phyloP scores from a whole-genome alignment of 2,113 vertebrate species.

The Actenoides lindsayi region DNA sequence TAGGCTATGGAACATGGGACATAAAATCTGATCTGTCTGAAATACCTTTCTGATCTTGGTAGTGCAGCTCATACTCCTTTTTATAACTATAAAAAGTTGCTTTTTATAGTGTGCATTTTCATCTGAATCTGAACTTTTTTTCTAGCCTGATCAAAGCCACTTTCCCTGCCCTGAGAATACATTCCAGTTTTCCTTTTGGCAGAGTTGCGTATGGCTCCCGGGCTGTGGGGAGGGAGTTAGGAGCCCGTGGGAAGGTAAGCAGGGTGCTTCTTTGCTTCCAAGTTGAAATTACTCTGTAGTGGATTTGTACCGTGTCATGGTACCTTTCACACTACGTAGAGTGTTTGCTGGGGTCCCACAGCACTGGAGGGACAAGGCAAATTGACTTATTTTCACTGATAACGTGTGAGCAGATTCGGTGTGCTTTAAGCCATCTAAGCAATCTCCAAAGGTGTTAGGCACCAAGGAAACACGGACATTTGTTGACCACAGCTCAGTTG shows the following conservation, averaged over 20 bases:
- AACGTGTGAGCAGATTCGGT: not conserved
- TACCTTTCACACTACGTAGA: not conserved
- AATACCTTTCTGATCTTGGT: not conserved
- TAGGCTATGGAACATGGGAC: not conserved
- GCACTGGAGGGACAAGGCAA: not conserved
- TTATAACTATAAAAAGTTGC: not conserved
- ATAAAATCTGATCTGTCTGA: not conserved
- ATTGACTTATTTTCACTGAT: not conserved
- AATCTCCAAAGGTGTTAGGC: not conserved
- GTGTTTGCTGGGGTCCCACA: not conserved
- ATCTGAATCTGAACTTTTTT: not conserved
- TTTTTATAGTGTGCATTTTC: not conserved
- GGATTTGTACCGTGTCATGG: not conserved
- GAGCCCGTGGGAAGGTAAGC: not conserved
- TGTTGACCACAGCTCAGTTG: not conserved
- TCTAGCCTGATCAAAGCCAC: not conserved
- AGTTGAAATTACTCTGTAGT: not conserved
- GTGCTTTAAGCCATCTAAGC: not conserved
- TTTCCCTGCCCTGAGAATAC: not conserved
- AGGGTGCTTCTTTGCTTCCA: not conserved
- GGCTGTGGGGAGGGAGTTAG: not conserved
- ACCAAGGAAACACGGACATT: not conserved
- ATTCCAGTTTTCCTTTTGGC: not conserved
- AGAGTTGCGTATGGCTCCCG: not conserved
- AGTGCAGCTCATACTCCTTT: not conserved